Evolutionary conservation across 2,888 invertebrate species (phyloP), one percentile per base, ranked within the genome.

Genomic region (Epinotia bilunana): DNA sequence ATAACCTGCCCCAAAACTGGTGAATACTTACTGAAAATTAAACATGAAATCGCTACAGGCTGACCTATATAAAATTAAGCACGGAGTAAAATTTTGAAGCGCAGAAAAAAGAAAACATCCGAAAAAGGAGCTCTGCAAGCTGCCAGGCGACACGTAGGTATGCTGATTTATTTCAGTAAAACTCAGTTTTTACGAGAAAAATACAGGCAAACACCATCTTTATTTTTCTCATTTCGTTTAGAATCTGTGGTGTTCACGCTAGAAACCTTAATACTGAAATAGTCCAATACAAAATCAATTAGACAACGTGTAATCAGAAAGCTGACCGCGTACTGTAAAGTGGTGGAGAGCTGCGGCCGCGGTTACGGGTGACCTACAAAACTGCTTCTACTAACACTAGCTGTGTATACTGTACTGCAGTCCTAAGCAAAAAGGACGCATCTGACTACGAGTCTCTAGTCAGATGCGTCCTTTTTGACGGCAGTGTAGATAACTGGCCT

Each of bases 261-360:
- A 64, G 28, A 70, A 53, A 67, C 65, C 71, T 63, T 18, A 46
- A 58, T 58, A 33, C 49, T 69, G 49, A 43, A 69, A 63, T 55
- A 63, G 49, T 46, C 58, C 65, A 70, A 75, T 72, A 62, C 46
- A 72, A 64, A 75, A 75, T 75, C 75, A 72, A 75, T 75, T 75
- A 75, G 75, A 53, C 65, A 53, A 67, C 75, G 71, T 62, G 75
- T 75, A 67, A 72, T 75, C 71, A 72, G 75, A 75, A 75, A 72
- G 72, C 75, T 75, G 75, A 72, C 75, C 75, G 75, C 71, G 72
- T 65, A 67, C 72, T 72, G 72, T 57, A 61, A 75, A 72, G 61
- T 53, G 58, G 53, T 55, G 62, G 61, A 67, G 61, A 72, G 75
- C 46, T 72, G 72, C 74, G 57, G 43, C 46, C n/a, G 49, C 63